Percentiles rank a stretch among this genome's conserved stretches.
Evolutionary conservation across 2,888 invertebrate genomes (phyloP).

Genomic region (Prenolepis imparis): DNA sequence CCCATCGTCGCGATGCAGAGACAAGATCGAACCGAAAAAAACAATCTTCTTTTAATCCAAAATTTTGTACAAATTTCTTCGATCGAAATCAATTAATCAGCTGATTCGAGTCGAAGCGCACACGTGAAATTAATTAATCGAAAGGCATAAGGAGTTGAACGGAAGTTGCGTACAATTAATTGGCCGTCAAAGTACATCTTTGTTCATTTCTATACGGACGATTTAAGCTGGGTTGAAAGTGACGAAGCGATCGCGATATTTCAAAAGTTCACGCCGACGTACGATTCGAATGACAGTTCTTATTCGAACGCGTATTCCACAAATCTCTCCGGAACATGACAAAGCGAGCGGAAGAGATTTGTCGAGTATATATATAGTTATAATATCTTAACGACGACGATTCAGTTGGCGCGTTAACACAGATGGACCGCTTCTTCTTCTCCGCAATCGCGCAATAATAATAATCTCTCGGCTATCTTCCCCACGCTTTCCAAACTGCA

Average conservation of each 20-base stretch:
- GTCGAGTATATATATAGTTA: background rate
- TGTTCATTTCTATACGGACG: background rate
- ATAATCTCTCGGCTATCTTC: slow-evolving; percentile 36
- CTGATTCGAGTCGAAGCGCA: background rate
- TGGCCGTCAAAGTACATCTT: background rate
- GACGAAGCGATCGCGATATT: slow-evolving; percentile 5
- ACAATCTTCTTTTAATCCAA: background rate
- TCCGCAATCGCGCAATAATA: slow-evolving; percentile 4
- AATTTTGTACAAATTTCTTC: background rate
- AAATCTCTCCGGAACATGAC: background rate
- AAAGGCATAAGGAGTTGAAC: background rate
- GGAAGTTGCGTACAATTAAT: background rate
- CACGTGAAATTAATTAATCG: slow-evolving; percentile 7
- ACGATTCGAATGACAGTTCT: background rate
- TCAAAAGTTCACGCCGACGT: background rate
- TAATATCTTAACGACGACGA: slow-evolving; percentile 18
- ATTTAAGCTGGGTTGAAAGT: background rate
- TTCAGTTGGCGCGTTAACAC: background rate
- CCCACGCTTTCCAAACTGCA: slow-evolving; percentile 31
- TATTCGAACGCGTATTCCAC: background rate
- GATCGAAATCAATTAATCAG: background rate
- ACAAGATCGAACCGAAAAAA: background rate
- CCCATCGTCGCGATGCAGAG: background rate
- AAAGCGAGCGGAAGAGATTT: background rate
- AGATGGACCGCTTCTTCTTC: background rate